Evolutionary conservation across 2,888 invertebrate species (phyloP), one percentile per base, ranked within the genome.

Genomic region (Ctenicera cuprea): DNA sequence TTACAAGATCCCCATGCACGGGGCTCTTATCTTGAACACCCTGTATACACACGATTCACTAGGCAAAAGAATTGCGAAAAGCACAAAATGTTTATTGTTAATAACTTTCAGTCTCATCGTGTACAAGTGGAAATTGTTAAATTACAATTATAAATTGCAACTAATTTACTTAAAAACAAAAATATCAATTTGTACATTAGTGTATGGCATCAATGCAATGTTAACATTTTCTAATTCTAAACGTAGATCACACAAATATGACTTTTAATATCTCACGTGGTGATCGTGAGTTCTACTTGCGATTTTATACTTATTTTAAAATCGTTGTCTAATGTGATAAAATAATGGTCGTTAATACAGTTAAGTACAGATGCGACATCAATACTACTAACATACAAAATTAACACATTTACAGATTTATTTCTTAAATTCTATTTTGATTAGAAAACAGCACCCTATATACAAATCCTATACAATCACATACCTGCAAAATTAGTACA

Each of bases 151-250:
- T 14, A n/a, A 18, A 59, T 54, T 54, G 22, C 7, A 59, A 59
- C 11, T 59, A n/a, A 14, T 33, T 57, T 16, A 7, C 59, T 59
- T 59, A 59, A 37, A 59, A 16, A 48, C 7, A 48, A 11, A 2
- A 16, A 54, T 33, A 59, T 33, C 38, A 45, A 62, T 62, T 62
- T 62, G 62, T 62, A 62, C 62, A 62, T 62, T 62, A 62, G 62
- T 62, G 45, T 62, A 62, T 62, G 62, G 62, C 62, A 62, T 26
- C 22, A 18, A 14, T 59, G 38, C 38, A 59, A 38, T 38, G 7
- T n/a, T 11, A 18, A 38, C 20, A 22, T 48, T 20, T 41, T 50
- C 50, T 20, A 50, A 45, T 18, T 45, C 45, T 45, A 45, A 45
- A 18, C 18, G 18, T 33, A 57, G 2, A 57, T 14, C 57, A 57